phyloP scores from a whole-genome alignment of 2,888 invertebrate genomes.

The Brachyptera risi region DNA sequence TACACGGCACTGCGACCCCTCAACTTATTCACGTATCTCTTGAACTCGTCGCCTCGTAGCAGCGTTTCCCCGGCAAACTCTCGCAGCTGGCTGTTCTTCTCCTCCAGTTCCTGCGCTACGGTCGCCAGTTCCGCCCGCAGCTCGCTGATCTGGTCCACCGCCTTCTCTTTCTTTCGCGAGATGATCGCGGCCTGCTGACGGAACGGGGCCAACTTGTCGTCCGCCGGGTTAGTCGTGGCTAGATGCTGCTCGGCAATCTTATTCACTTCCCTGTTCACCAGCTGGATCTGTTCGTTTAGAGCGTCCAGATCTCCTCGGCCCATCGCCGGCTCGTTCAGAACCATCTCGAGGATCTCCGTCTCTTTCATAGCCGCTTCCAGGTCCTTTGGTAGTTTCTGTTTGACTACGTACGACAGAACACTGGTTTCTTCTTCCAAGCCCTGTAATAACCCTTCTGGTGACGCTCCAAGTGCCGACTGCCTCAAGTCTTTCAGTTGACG shows the following conservation, averaged over 20 bases:
- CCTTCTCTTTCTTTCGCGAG: slow-evolving; percentile 71
- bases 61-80: slow-evolving; percentile 59
- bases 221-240: slow-evolving; percentile 56
- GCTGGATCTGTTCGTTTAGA: slow-evolving; percentile 55
- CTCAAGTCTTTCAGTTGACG: slow-evolving; percentile 61
- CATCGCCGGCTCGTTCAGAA: slow-evolving; percentile 61
- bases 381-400: slow-evolving; percentile 77
- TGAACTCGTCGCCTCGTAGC: slow-evolving; percentile 76
- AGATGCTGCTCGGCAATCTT: slow-evolving; percentile 67
- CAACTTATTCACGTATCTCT: slow-evolving; percentile 76
- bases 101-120: slow-evolving; percentile 57
- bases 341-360: slow-evolving; percentile 63
- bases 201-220: slow-evolving; percentile 76
- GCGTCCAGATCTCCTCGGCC: slow-evolving; percentile 61
- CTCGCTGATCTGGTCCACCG: slow-evolving; percentile 66
- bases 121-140: slow-evolving; percentile 57
- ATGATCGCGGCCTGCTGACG: slow-evolving; percentile 81
- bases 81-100: slow-evolving; percentile 47
- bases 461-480: slow-evolving; percentile 53
- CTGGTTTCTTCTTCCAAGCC: slow-evolving; percentile 72
- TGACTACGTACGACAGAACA: slow-evolving; percentile 68
- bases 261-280: slow-evolving; percentile 58
- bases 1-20: slow-evolving; percentile 76
- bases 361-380: slow-evolving; percentile 58
- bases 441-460: slow-evolving; percentile 64